Base-by-base conservation (phyloP, 1,140 invertebrate species). In the Pseudomyrmex pallidus region DNA sequence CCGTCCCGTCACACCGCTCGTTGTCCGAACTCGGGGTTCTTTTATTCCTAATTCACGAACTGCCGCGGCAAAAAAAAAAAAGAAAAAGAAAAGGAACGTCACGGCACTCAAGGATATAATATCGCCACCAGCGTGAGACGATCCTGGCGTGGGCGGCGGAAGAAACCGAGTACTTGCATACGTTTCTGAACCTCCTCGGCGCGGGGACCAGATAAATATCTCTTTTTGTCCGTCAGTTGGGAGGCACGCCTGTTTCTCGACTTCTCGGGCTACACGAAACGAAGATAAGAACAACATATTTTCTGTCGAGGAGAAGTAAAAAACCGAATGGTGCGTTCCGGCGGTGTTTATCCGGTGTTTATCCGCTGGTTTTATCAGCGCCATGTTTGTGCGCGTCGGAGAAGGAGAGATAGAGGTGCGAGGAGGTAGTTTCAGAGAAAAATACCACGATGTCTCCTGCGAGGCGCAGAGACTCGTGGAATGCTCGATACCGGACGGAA, bases 21-120 rank as follows among this genome's bases (percentile, higher is more conserved):
- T 56, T 67, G 20, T 76, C 12, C 62, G 25, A 50, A 74, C 78
- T 82, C 86, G 35, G 35, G 0, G 35, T 35, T 35, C 35, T 35
- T 91, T 92, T 91, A 87, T 90, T 91, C 90, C 91, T 91, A 91
- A 92, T 90, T 91, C 89, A 88, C 91, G 88, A 90, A 88, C 67
- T 85, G 74, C 80, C 44, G 64, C 17, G 20, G 56, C 83, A 87
- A 85, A 89, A 80, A 73, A 54, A 35, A 35, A 35, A 35, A 35
- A 35, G 25, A n/a, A n/a, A 35, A 25, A 25, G 25, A 35, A 35
- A 35, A 35, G 35, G 83, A 78, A 54, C 84, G 68, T 80, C 54
- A 50, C 44, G 66, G 35, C 77, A 46, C 35, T 59, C 62, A 56
- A 72, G 76, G 44, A 89, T 90, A 91, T 90, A 90, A 84, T 89